These are phyloP conservation scores for Harpalus rufipes DNA, from an alignment of 2,888 invertebrate species.

Conservation along the genomic window DNA sequence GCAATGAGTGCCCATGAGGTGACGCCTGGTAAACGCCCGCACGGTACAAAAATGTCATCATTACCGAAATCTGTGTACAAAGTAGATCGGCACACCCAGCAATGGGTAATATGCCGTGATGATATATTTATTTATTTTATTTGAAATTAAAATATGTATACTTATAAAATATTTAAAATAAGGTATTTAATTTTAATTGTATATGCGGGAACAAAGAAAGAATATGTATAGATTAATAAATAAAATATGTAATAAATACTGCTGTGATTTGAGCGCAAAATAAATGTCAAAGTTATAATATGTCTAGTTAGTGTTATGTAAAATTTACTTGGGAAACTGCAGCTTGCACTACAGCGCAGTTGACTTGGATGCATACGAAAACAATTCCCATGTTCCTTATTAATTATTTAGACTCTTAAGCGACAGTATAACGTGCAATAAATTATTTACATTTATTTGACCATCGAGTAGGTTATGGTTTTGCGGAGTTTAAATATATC, in stretches of 20 bases:
- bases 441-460: background rate
- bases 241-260: background rate
- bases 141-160: background rate
- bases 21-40: no score
- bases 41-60: no score
- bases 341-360: background rate
- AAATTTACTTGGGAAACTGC: slow-evolving; percentile 1
- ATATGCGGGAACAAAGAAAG: background rate
- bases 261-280: background rate
- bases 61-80: no score
- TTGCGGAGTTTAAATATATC: no score
- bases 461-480: background rate
- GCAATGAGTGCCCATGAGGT: no score
- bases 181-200: background rate
- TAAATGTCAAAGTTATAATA: background rate
- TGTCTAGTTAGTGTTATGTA: background rate
- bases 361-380: slow-evolving; percentile 9
- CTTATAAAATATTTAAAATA: background rate
- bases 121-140: no score
- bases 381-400: background rate
- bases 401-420: background rate
- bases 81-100: no score
- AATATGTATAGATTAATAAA: background rate
- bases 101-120: no score
- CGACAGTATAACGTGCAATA: background rate